phyloP scores from a whole-genome alignment of 1,140 invertebrate species.

The Orussus abietinus region DNA sequence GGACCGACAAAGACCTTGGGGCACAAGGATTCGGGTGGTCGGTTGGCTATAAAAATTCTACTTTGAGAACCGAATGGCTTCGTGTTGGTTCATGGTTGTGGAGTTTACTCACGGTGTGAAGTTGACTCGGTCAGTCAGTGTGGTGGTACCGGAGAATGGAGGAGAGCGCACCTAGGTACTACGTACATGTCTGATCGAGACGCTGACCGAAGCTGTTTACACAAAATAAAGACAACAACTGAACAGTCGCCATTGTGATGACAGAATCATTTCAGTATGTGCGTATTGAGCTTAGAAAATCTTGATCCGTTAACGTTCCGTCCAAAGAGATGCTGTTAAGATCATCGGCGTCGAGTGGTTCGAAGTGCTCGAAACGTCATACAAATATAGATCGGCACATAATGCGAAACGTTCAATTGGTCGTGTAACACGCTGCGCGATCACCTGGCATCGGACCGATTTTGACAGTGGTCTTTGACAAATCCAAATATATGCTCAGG shows the following conservation, averaged over 20 bases:
- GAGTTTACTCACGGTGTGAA: slow-evolving; percentile 49
- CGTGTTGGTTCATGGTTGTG: slow-evolving; percentile 30
- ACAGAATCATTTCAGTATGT: slow-evolving; percentile 29
- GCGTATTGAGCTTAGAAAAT: slow-evolving; percentile 30
- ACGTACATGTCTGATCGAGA: slow-evolving; percentile 49
- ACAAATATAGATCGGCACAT: no score
- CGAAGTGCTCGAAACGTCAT: no score
- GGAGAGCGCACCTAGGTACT: slow-evolving; percentile 49
- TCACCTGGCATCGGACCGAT: no score
- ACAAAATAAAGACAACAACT: slow-evolving; percentile 53
- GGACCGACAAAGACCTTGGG: slow-evolving; percentile 30
- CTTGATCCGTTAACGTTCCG: slow-evolving; percentile 24
- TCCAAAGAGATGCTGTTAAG: no score
- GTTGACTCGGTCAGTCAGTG: slow-evolving; percentile 47
- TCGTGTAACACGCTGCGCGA: no score
- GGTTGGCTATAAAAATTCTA: slow-evolving; percentile 36
- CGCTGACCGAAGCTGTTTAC: slow-evolving; percentile 51
- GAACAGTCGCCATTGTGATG: slow-evolving; percentile 44
- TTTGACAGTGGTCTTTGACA: no score
- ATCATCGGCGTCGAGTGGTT: no score
- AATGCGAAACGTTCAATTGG: no score
- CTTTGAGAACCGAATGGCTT: slow-evolving; percentile 37
- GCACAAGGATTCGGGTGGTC: slow-evolving; percentile 32
- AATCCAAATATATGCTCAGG: no score
- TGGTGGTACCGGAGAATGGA: slow-evolving; percentile 46